A percentile compares a stretch with the other conserved stretches of the same genome.
These are phyloP conservation scores for Lagenorhynchus albirostris DNA, from an alignment of 2,113 vertebrate species.

Conservation along the genomic window DNA sequence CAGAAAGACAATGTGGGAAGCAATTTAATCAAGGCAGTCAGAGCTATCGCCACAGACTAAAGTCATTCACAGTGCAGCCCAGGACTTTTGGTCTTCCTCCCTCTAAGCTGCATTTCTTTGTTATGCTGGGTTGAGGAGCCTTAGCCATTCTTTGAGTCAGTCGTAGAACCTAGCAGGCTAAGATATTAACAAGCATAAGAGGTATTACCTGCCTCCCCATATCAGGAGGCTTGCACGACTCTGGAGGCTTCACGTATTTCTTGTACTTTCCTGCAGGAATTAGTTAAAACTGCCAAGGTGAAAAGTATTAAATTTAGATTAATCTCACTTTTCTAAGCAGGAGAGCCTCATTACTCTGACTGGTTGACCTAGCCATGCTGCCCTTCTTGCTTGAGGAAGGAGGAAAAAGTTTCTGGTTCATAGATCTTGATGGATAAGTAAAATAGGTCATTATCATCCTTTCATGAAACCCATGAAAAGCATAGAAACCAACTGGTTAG, in stretches of 20 bases:
- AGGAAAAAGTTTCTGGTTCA: constrained; percentile 67
- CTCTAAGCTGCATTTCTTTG: constrained; percentile 71
- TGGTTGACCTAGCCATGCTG: constrained; percentile 75
- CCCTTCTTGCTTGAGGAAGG: constrained; percentile 71
- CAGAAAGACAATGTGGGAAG: not conserved
- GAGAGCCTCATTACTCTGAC: constrained; percentile 82
- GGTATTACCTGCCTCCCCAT: constrained; percentile 81
- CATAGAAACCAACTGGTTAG: constrained; percentile 54
- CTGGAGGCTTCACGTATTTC: constrained; percentile 77
- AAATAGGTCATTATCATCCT: constrained; percentile 78
- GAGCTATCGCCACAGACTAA: constrained; percentile 12
- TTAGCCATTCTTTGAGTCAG: constrained; percentile 77
- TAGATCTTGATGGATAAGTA: constrained; percentile 75
- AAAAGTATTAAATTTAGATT: constrained; percentile 86
- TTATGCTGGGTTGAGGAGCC: constrained; percentile 75
- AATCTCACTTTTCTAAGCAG: constrained; percentile 81
- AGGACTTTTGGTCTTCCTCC: constrained; percentile 17
- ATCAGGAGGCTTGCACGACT: constrained; percentile 78
- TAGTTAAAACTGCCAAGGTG: constrained; percentile 84
- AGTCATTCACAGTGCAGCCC: not conserved
- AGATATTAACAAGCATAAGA: constrained; percentile 87
- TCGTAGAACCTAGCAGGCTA: constrained; percentile 82
- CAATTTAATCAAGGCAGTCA: constrained; percentile 53
- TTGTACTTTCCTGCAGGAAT: constrained; percentile 83
- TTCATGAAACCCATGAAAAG: constrained; percentile 75